Base-by-base conservation (phyloP, 2,113 vertebrate genomes). In the Lepus timidus region DNA sequence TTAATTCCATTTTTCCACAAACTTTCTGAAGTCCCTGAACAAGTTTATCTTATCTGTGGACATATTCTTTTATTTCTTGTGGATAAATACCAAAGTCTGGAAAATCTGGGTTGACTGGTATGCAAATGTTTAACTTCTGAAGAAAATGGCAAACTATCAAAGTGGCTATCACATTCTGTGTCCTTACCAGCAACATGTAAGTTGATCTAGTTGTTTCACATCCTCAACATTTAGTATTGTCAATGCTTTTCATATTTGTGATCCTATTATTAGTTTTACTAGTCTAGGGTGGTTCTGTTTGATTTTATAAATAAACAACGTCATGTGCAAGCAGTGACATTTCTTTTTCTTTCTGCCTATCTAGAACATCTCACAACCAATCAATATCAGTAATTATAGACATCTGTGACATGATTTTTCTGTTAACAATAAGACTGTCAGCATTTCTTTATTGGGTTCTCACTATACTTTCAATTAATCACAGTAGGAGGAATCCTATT, bases 221-320 rank as follows among this genome's bases (percentile, higher is more conserved):
- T 96, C 22, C 82, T 17, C 64, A 74, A 79, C 4, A 82, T 16
- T 88, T 78, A 55, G 22, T 61, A 25, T 20, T 64, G n/a, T 68
- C 33, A 29, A 31, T 51, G 65, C 52, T 85, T 65, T 73, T 62
- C 29, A 64, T 49, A 91, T 64, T 74, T 80, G 36, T 33, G 44
- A 36, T 65, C 44, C 49, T 31, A 64, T 55, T 19, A 33, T 64
- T 83, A 88, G 33, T 39, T 94, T 70, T 86, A 75, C 64, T 14
- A 67, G n/a, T 73, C 49, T 62, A 71, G 13, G 14, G 25, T 87
- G 82, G 88, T 36, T 91, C 22, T 80, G n/a, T 94, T 75, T 85
- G 20, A 90, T 90, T 90, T 95, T 90, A 58, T 86, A 83, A 95
- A 83, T 86, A 85, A 64, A 20, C 3, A 89, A 62, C 49, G 78